phyloP scores from a whole-genome alignment of 2,797 vertebrate species.

The Diplodus puntazzo region DNA sequence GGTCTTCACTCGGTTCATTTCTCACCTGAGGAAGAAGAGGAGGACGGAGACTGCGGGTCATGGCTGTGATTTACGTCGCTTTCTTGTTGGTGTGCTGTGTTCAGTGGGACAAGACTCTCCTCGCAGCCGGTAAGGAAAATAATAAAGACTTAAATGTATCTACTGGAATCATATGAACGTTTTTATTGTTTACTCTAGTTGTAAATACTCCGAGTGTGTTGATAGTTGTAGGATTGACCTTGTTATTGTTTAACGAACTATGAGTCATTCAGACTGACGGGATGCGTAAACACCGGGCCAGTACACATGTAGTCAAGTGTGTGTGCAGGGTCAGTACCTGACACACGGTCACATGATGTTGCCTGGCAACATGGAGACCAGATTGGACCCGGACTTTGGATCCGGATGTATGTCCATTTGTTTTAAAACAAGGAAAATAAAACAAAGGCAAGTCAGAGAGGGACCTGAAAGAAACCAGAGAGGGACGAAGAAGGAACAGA shows the following conservation, averaged over 20 bases:
- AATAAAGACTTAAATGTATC: not conserved
- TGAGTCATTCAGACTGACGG: not conserved
- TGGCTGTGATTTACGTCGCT: constrained; percentile 60
- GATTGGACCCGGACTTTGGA: constrained; percentile 66
- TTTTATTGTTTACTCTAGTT: accelerated
- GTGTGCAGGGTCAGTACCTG: constrained; percentile 28
- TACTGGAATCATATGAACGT: not conserved
- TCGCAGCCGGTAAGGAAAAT: constrained; percentile 64
- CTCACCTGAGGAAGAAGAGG: constrained; percentile 24
- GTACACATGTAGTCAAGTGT: constrained; percentile 21
- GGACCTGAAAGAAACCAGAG: not conserved
- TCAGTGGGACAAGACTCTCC: constrained; percentile 46
- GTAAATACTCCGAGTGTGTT: not conserved
- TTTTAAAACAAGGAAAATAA: not conserved
- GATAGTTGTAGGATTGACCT: not conserved
- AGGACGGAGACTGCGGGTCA: constrained; percentile 41
- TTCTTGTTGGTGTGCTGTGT: constrained; percentile 48
- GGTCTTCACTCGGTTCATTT: not conserved
- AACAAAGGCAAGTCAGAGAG: not conserved
- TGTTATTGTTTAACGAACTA: not conserved
- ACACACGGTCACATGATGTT: constrained; percentile 65
- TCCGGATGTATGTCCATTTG: constrained; percentile 39
- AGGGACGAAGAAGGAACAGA: too few relatives aligned
- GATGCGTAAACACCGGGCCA: constrained; percentile 36
- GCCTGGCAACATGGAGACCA: constrained; percentile 44